Base-by-base conservation (phyloP, 1,140 invertebrate genomes). In the Temnothorax nylanderi region DNA sequence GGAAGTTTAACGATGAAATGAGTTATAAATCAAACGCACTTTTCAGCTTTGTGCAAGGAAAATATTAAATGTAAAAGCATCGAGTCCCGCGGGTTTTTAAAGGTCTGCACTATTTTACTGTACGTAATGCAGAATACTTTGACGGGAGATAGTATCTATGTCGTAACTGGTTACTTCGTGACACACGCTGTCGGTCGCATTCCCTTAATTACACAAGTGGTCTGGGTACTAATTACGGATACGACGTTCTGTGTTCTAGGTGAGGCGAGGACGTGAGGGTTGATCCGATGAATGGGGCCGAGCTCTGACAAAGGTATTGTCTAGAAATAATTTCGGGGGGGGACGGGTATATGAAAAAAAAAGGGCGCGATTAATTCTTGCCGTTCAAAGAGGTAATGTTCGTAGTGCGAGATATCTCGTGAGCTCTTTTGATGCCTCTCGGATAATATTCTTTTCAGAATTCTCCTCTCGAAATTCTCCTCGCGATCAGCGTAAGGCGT, bases 261-360 rank as follows among this genome's bases (percentile, higher is more conserved):
- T 75, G 87, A 88, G 87, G 74, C 87, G 87, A 80, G 88, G 82
- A 89, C 81, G 87, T 85, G 88, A 86, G 87, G 87, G 75, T 58
- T 88, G 88, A 89, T 86, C 87, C 75, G 60, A 86, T 89, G 88
- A 89, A 89, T 89, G 87, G 82, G 75, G 41, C 88, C 77, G 58
- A 74, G 82, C 82, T 88, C 81, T 67, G 87, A 76, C 80, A 88
- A 87, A 88, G 88, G 88, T 89, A 89, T 89, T 88, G 87, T 89
- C 87, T 89, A 75, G 58, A 89, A 88, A 88, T 88, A 88, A 88
- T 88, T 89, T 81, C 87, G 87, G 60, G 87, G 58, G n/a, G 32
- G n/a, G 44, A 51, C 54, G 44, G 21, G 34, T 69, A 47, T 26
- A 26, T 26, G 26, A 26, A 5, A 18, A 67, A 26, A 44, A 51